Evolutionary conservation across 2,113 vertebrate species (phyloP).

Genomic region (Oreotrochilus melanogaster): DNA sequence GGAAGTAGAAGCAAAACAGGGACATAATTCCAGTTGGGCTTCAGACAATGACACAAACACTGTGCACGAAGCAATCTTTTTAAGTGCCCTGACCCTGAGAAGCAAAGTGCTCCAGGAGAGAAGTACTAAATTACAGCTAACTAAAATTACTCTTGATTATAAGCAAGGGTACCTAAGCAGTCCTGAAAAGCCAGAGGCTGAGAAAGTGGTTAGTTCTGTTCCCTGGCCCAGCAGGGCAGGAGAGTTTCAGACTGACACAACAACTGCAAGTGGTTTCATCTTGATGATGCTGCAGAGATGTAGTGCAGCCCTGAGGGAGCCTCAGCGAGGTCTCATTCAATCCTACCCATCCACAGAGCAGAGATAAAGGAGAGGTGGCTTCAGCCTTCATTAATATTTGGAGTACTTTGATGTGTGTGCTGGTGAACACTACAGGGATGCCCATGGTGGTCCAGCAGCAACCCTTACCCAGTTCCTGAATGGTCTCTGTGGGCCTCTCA

Average conservation of each 20-base stretch:
- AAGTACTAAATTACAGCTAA: neutral
- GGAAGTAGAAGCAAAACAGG: neutral
- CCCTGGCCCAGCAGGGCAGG: neutral
- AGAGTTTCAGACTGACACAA: neutral
- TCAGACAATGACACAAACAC: neutral
- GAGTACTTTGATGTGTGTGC: neutral
- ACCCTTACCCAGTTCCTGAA: neutral
- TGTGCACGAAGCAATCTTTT: rapidly evolving
- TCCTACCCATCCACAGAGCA: neutral
- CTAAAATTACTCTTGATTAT: neutral
- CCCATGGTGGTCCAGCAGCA: neutral
- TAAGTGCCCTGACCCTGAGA: neutral
- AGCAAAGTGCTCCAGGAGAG: neutral
- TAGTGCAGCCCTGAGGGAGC: neutral
- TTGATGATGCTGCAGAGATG: neutral
- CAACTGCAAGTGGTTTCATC: neutral
- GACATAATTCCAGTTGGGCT: neutral
- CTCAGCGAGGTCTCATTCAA: neutral
- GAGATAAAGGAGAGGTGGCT: neutral
- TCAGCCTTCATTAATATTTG: neutral
- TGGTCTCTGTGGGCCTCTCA: neutral
- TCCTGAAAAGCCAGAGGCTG: neutral
- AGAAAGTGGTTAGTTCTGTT: neutral
- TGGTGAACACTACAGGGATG: neutral
- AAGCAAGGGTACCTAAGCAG: neutral